Conservation (phyloP, 53 echinoderm and acorn worm genomes). For the Paracentrotus lividus region DNA sequence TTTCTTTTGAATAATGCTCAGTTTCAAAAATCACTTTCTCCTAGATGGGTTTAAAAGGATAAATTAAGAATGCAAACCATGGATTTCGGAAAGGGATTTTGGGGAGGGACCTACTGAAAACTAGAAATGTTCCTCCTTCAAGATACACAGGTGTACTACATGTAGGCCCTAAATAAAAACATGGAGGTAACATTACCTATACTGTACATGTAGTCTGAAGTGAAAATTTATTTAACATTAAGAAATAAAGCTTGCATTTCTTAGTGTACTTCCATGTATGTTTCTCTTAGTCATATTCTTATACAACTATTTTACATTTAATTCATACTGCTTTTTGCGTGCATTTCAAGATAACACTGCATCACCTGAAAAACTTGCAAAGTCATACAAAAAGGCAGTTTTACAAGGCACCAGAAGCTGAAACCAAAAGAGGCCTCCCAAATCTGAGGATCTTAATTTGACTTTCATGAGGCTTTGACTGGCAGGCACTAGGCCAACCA, state of each 20-base stretch:
- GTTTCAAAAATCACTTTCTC: neutral
- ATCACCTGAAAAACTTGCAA: neutral
- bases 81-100: neutral
- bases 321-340: too few species aligned
- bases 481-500: neutral
- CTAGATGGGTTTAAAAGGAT: neutral
- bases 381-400: too few species aligned
- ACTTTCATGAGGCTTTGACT: slow-evolving; percentile 55
- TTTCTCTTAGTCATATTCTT: neutral
- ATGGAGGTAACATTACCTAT: too few species aligned
- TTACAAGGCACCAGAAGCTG: slow-evolving; percentile 10
- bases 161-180: too few species aligned
- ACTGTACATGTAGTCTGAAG: too few species aligned
- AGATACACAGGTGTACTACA: too few species aligned
- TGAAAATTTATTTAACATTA: too few species aligned
- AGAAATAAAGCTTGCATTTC: too few species aligned
- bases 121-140: neutral
- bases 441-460: slow-evolving; percentile 43
- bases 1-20: neutral
- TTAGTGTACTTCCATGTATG: too few species aligned
- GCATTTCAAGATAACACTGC: too few species aligned
- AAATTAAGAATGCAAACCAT: neutral
- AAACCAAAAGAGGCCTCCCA: neutral
- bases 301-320: too few species aligned
- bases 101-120: neutral